phyloP scores from a whole-genome alignment of 2,113 vertebrate species.

The Pelvicachromis taeniatus region DNA sequence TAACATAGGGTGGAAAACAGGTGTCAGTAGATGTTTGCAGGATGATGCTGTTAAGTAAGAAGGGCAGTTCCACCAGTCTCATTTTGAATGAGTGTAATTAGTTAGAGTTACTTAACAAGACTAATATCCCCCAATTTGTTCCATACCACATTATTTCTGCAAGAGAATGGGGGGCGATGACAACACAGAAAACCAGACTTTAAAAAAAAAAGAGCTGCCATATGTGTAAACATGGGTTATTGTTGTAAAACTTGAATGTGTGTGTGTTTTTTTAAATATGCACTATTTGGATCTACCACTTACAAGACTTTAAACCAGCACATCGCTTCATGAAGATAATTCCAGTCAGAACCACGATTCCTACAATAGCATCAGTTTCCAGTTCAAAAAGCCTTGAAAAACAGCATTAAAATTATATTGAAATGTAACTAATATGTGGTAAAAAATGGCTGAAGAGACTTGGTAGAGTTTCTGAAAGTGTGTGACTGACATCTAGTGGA shows the following conservation, averaged over 20 bases:
- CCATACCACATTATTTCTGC: not conserved
- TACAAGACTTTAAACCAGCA: not conserved
- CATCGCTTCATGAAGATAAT: not conserved
- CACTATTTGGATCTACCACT: not conserved
- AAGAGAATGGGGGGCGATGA: not conserved
- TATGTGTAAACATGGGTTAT: not conserved
- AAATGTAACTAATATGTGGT: not conserved
- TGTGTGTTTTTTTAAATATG: not conserved
- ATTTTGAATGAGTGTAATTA: conserved; percentile 29
- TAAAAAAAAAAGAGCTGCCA: not conserved
- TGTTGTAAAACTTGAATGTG: not conserved
- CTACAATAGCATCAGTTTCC: not conserved
- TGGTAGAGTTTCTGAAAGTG: not conserved
- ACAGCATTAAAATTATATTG: not conserved
- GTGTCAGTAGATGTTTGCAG: not conserved
- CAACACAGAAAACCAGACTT: not conserved
- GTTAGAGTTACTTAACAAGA: conserved; percentile 4
- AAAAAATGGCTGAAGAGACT: not conserved
- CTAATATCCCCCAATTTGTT: not conserved
- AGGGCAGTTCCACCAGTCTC: conserved; percentile 8
- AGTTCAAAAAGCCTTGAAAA: not conserved
- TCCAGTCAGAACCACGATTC: not conserved
- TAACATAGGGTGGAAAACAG: not conserved
- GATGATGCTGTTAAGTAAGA: not conserved
- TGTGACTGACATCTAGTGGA: conserved; percentile 70